Conservation (phyloP, 2,888 invertebrate species). For the Hyles lineata region DNA sequence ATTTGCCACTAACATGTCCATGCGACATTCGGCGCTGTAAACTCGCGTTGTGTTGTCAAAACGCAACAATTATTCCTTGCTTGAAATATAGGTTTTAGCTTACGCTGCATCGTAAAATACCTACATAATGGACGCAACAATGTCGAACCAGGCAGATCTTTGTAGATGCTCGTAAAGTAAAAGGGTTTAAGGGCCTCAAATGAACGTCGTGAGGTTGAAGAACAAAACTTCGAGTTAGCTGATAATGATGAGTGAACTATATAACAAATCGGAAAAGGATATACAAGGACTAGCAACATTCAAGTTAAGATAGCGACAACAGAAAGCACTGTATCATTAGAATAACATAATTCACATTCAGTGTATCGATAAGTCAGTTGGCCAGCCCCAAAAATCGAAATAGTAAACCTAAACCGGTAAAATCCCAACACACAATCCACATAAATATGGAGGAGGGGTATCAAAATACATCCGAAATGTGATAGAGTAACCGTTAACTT, state of each 20-base stretch:
- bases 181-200: conserved; percentile 21
- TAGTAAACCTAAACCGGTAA: neutral
- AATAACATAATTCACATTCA: too few species aligned
- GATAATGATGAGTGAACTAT: neutral
- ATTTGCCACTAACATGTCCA: conserved; percentile 25
- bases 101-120: conserved; percentile 43
- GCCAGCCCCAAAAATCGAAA: too few species aligned
- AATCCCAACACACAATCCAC: neutral
- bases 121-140: conserved; percentile 45
- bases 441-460: neutral
- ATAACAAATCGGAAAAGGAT: neutral
- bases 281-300: neutral
- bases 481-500: neutral
- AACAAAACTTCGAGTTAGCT: too few species aligned
- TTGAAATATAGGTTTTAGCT: conserved; percentile 31
- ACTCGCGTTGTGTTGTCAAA: conserved; percentile 23
- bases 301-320: neutral
- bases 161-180: conserved; percentile 20
- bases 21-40: conserved; percentile 25
- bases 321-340: too few species aligned
- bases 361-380: too few species aligned
- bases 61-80: conserved; percentile 29
- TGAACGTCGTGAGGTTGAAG: neutral
- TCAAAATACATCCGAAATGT: neutral
- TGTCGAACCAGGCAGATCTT: conserved; percentile 34